Base-by-base conservation (phyloP, 2,797 vertebrate genomes). In the Trachops cirrhosus region DNA sequence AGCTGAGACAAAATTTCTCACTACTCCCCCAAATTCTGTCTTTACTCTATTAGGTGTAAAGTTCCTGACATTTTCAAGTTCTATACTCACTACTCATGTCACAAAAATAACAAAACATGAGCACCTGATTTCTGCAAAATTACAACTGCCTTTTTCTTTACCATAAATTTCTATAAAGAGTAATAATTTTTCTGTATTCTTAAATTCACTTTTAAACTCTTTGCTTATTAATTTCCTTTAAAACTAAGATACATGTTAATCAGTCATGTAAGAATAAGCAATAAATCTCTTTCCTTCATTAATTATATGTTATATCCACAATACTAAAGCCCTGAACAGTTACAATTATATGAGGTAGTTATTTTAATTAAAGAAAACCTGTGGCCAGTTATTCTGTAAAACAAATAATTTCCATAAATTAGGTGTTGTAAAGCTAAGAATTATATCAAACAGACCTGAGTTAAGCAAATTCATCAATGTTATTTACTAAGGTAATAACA, bases 391-490 rank as follows among this genome's bases (percentile, higher is more conserved):
- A 82, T 75, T 85, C 90, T 88, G 15, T 95, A 74, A 92, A 44
- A 85, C 46, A 92, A 68, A 59, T 83, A 87, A 89, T 14, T 91
- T 68, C 68, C 29, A 39, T 39, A 96, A 94, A 71, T 89, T 34
- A 84, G 37, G n/a, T 64, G 29, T 32, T 88, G 75, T 16, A 90
- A 68, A 54, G 22, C 37, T 84, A 91, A 68, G 26, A 84, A 89
- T 73, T 64, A 21, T 70, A 95, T 70, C 29, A 22, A 95, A 85
- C 3, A 86, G 34, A 21, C 41, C 29, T 80, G 46, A 73, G 21
- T 62, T 89, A 90, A 94, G n/a, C 46, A 93, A 94, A 95, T 37
- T 95, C 37, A 86, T 94, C 44, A 97, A 24, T 54, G 3, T 26
- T n/a, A 84, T 68, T 93, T 84, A 80, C 50, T 80, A 90, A 57